These are phyloP conservation scores for Sebastolobus altivelis DNA, from an alignment of 2,797 vertebrate species.

Conservation along the genomic window DNA sequence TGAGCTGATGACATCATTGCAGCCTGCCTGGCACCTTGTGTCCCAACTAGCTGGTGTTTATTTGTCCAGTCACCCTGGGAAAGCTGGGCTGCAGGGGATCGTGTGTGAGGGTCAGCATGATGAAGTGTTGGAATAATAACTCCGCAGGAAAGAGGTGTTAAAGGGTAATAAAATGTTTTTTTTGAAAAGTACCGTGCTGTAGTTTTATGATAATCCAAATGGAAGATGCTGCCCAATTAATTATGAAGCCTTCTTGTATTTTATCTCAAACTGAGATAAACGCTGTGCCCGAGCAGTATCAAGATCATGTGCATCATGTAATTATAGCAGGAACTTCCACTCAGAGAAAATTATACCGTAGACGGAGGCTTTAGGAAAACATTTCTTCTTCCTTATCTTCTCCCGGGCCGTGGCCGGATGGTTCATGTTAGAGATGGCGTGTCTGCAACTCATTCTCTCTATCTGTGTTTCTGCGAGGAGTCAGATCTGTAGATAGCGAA, in stretches of 20 bases:
- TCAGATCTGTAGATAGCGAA: slow-evolving; percentile 75
- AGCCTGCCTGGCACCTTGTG: slow-evolving; percentile 65
- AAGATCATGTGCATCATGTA: slow-evolving; percentile 35
- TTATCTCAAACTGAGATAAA: slow-evolving; percentile 34
- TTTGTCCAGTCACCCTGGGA: slow-evolving; percentile 78
- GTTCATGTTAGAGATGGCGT: slow-evolving; percentile 74
- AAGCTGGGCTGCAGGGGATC: slow-evolving; percentile 63
- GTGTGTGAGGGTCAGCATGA: slow-evolving; percentile 60
- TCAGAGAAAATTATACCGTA: slow-evolving; percentile 49
- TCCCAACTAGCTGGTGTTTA: slow-evolving; percentile 69
- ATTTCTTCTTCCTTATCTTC: slow-evolving; percentile 64
- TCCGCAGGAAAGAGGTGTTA: slow-evolving; percentile 51
- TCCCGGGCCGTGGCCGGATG: slow-evolving; percentile 57
- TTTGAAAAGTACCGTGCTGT: not conserved
- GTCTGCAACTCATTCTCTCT: slow-evolving; percentile 74
- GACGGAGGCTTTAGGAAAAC: slow-evolving; percentile 54
- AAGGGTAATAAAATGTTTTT: slow-evolving; percentile 34
- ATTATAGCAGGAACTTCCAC: slow-evolving; percentile 50
- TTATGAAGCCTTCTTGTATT: slow-evolving; percentile 25
- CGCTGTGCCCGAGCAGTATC: slow-evolving; percentile 17
- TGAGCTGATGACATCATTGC: slow-evolving; percentile 72
- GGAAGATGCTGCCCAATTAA: slow-evolving; percentile 26
- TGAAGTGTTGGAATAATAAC: slow-evolving; percentile 77
- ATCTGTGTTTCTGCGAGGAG: slow-evolving; percentile 69
- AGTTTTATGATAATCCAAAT: slow-evolving; percentile 24